Evolutionary conservation across 2,888 invertebrate genomes (phyloP).

Genomic region (Lycocerus yunnanus): DNA sequence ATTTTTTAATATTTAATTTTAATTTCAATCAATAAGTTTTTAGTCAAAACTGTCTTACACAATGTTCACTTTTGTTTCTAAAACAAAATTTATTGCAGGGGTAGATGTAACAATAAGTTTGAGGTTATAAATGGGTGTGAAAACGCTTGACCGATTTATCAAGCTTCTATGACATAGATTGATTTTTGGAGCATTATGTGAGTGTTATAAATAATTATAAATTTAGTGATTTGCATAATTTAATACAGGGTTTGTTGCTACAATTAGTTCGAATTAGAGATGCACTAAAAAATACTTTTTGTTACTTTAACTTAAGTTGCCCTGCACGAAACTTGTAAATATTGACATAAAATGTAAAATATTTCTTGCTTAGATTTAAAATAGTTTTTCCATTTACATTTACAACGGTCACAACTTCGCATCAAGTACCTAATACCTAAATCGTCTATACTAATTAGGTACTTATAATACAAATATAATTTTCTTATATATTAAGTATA

Average conservation of each 20-base stretch:
- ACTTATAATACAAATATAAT: not conserved
- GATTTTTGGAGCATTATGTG: not conserved
- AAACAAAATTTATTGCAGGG: not conserved
- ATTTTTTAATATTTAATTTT: too few species aligned
- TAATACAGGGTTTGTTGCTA: not conserved
- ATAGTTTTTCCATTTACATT: constrained; percentile 3
- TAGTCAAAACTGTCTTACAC: too few species aligned
- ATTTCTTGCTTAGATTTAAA: constrained; percentile 1
- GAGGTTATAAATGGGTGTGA: not conserved
- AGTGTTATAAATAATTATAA: not conserved
- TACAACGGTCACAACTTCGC: constrained; percentile 1
- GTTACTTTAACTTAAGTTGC: not conserved
- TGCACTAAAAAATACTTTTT: not conserved
- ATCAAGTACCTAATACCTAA: not conserved
- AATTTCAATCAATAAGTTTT: too few species aligned
- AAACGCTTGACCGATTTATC: not conserved
- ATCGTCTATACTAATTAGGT: not conserved
- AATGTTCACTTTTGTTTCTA: not conserved
- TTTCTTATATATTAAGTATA: not conserved
- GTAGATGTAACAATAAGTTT: not conserved
- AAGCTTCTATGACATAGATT: not conserved
- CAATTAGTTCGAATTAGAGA: not conserved
- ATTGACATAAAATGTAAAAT: constrained; percentile 1
- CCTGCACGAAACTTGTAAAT: not conserved
- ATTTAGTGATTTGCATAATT: not conserved